phyloP scores from a whole-genome alignment of 2,113 vertebrate genomes.

The Rhineura floridana region DNA sequence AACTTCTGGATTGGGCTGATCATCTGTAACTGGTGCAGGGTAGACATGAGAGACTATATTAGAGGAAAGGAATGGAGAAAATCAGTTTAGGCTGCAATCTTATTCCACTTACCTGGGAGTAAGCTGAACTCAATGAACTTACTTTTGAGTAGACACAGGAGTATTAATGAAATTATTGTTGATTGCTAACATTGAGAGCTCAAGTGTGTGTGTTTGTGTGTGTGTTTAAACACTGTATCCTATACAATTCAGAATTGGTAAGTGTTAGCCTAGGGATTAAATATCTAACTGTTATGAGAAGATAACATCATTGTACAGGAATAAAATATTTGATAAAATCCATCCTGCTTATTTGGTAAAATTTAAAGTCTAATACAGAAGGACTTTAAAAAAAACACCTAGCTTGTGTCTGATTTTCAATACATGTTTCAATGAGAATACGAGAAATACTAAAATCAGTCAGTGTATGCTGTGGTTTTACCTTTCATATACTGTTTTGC shows the following conservation, averaged over 20 bases:
- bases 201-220: background rate
- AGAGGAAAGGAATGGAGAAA: background rate
- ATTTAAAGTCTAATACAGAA: background rate
- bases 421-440: conserved; percentile 14
- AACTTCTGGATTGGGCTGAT: background rate
- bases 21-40: background rate
- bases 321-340: background rate
- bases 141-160: background rate
- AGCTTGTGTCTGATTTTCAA: background rate
- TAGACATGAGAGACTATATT: background rate
- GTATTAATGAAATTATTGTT: background rate
- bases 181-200: background rate
- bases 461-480: conserved; percentile 36
- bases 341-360: conserved; percentile 1
- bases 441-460: background rate
- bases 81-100: background rate
- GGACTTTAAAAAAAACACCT: conserved; percentile 3
- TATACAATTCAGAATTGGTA: background rate
- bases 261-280: background rate
- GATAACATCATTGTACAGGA: background rate
- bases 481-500: conserved; percentile 37
- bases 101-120: background rate
- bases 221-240: background rate
- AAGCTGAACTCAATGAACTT: background rate
- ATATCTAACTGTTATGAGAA: background rate